Conservation (phyloP, 2,113 vertebrate species). For the Cochlearius cochlearius region DNA sequence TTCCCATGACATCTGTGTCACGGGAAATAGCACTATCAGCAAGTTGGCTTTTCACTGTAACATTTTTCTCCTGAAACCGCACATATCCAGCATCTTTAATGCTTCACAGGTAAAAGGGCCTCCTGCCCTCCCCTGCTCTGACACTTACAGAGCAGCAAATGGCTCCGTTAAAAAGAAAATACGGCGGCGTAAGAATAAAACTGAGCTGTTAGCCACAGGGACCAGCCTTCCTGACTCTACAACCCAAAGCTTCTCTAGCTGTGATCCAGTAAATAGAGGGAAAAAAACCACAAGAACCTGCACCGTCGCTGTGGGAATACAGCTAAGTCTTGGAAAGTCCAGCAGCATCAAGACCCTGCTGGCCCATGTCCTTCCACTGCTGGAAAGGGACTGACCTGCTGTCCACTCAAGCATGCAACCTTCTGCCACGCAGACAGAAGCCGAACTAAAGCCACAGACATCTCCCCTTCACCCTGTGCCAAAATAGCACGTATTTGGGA, state of each 20-base stretch:
- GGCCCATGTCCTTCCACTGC: background rate
- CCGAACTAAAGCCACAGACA: background rate
- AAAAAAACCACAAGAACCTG: background rate
- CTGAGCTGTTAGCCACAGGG: background rate
- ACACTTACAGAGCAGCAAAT: background rate
- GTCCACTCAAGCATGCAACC: background rate
- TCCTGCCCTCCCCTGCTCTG: background rate
- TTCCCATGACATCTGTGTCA: accelerated
- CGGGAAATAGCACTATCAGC: background rate
- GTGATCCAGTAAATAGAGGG: background rate
- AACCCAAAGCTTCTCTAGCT: background rate
- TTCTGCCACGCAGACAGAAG: background rate
- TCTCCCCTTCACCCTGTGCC: background rate
- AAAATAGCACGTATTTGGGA: accelerated
- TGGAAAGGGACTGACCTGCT: background rate
- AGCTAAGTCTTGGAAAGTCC: background rate
- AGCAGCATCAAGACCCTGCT: background rate
- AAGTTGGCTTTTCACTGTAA: background rate
- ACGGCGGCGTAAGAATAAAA: accelerated
- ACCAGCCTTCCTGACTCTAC: background rate
- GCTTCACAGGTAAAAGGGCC: background rate
- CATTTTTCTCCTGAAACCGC: background rate
- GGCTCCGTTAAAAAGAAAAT: background rate
- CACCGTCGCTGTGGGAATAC: no score
- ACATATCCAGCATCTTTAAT: background rate